These are phyloP conservation scores for Tryphoninae sp. DNA, from an alignment of 2,888 invertebrate species.

Conservation along the genomic window DNA sequence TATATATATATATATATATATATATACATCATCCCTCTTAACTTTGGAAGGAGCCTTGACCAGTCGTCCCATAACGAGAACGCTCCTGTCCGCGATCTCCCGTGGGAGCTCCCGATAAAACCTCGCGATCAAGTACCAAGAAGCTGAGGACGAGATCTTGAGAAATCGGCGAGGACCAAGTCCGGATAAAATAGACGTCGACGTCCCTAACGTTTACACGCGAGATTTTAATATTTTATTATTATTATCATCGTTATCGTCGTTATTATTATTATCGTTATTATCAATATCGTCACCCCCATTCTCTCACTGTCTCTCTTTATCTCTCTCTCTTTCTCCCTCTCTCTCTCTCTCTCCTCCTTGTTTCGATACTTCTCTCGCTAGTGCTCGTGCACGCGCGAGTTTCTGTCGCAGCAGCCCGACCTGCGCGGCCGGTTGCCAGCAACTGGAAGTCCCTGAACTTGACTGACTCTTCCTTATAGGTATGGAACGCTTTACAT, in stretches of 20 bases:
- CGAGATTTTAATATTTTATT: too few relatives aligned
- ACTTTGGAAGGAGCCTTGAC: not conserved
- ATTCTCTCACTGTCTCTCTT: constrained; percentile 30
- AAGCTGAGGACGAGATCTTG: constrained; percentile 14
- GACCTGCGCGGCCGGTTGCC: constrained; percentile 67
- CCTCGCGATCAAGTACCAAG: constrained; percentile 15
- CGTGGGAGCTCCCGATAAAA: constrained; percentile 17
- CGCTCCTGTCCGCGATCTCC: constrained; percentile 9
- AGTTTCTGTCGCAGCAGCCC: constrained; percentile 39
- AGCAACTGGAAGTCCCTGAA: constrained; percentile 78
- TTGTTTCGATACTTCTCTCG: constrained; percentile 41
- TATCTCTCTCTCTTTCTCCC: constrained; percentile 39
- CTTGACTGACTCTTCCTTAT: constrained; percentile 78
- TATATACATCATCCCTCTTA: constrained; percentile 18
- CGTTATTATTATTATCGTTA: too few relatives aligned
- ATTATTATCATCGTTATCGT: too few relatives aligned
- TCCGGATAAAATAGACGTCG: not conserved
- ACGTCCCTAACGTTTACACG: too few relatives aligned
- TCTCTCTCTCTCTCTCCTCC: constrained; percentile 42
- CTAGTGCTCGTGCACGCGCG: constrained; percentile 26
- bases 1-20: too few relatives aligned
- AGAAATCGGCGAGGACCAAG: not conserved
- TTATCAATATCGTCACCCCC: constrained; percentile 36
- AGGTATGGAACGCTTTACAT: constrained; percentile 68
- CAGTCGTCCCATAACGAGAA: constrained; percentile 13